These are phyloP conservation scores for Eolophus roseicapilla DNA, from an alignment of 2,113 vertebrate species.

Conservation along the genomic window DNA sequence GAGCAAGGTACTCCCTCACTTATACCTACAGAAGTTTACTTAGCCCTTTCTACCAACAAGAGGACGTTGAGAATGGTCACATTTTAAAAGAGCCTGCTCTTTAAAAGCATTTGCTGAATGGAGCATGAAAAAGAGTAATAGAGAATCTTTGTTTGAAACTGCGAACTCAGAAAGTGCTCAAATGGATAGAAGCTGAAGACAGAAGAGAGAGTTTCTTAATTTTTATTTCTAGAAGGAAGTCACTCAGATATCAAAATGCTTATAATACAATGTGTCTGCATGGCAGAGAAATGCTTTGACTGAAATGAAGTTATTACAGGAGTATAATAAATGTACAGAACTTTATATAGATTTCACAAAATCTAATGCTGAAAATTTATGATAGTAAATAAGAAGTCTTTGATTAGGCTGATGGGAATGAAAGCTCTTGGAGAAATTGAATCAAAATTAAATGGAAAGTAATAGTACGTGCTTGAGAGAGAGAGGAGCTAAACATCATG, in stretches of 20 bases:
- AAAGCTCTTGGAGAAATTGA: not conserved
- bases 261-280: accelerated
- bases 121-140: not conserved
- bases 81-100: not conserved
- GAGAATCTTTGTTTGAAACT: not conserved
- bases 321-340: not conserved
- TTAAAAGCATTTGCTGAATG: not conserved
- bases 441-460: not conserved
- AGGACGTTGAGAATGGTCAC: not conserved
- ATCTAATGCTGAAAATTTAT: not conserved
- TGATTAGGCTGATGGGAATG: not conserved
- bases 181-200: not conserved
- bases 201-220: not conserved
- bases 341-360: not conserved
- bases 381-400: not conserved
- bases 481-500: not conserved
- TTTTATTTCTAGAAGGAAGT: not conserved
- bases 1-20: not conserved
- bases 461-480: not conserved
- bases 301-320: not conserved
- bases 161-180: not conserved
- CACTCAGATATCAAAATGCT: not conserved
- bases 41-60: not conserved
- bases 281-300: not conserved
- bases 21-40: not conserved